Conservation (phyloP, 1,140 invertebrate genomes). For the Drosophila quadrilineata region DNA sequence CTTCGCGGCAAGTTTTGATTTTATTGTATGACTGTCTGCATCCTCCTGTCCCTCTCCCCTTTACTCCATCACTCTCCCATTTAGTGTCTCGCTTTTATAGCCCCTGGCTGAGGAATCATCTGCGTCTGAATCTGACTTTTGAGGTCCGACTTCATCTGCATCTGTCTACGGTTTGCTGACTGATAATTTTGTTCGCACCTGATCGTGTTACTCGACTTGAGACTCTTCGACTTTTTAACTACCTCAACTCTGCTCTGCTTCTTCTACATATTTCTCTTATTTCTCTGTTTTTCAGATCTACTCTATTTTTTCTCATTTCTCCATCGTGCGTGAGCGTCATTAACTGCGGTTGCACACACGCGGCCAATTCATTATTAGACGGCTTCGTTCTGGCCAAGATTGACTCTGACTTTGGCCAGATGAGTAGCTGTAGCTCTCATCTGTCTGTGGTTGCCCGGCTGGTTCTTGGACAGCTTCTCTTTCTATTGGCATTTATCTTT, state of each 20-base stretch:
- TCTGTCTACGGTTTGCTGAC: conserved; percentile 19
- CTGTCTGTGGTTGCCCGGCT: conserved; percentile 13
- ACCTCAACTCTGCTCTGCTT: not conserved
- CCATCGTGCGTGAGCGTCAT: conserved; percentile 62
- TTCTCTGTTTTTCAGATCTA: too few relatives aligned
- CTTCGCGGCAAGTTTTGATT: conserved; percentile 76
- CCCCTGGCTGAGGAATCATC: conserved; percentile 6
- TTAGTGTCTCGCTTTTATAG: conserved; percentile 1
- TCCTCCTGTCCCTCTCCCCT: conserved; percentile 2
- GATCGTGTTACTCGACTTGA: conserved; percentile 69
- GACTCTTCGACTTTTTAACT: conserved; percentile 15
- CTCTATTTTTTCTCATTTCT: too few relatives aligned
- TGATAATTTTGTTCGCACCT: conserved; percentile 78
- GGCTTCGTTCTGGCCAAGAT: conserved; percentile 8
- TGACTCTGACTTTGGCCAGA: conserved; percentile 16
- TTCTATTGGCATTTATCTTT: too few relatives aligned
- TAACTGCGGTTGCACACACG: conserved; percentile 57
- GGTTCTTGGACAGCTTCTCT: conserved; percentile 30
- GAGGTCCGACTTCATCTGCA: conserved; percentile 35
- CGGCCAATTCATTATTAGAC: conserved; percentile 53
- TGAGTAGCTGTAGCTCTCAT: not conserved
- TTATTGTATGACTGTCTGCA: conserved; percentile 25
- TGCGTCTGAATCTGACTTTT: conserved; percentile 8
- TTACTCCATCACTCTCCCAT: conserved; percentile 3
- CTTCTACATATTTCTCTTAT: not conserved